These are phyloP conservation scores for rabbit (Oryctolagus cuniculus) DNA, from an alignment of 2,113 vertebrate species.

Conservation along the genomic window mOryCun1.1 NC_091432.1:176425001-176425500, in stretches of 20 bases:
- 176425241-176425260: background rate
- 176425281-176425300: background rate
- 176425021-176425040: background rate
- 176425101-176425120: background rate
- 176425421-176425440: background rate
- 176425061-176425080: background rate
- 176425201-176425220: background rate
- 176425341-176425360: background rate
- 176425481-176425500: background rate
- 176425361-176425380: background rate
- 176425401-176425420: background rate
- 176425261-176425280: background rate
- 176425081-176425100: background rate
- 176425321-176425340: background rate
- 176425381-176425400: background rate
- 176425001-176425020: background rate
- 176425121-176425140: background rate
- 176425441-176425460: conserved; percentile 9
- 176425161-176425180: background rate
- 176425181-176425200: background rate
- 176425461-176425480: background rate
- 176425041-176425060: background rate
- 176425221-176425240: background rate
- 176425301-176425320: background rate
- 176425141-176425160: background rate